Base-by-base conservation (phyloP, 2,113 vertebrate species). In the Ranitomeya imitator region DNA sequence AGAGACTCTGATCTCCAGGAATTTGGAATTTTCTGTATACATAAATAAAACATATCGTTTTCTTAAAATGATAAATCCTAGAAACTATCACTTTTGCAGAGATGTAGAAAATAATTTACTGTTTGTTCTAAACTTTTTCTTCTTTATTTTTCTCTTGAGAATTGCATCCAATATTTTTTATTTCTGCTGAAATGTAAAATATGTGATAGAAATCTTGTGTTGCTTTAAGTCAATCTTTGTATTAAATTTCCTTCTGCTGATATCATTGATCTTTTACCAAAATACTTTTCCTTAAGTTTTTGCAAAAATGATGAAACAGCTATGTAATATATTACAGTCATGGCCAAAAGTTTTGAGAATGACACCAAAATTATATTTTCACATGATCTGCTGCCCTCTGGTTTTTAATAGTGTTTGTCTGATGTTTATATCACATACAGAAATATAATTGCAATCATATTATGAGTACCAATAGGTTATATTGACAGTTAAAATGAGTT, bases 41-140 rank as follows among this genome's bases (percentile, higher is more conserved):
- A 76, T 76, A 76, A 76, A 76, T 52, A 10, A 11, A 52, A 76
- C 45, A 52, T 12, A 76, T 8, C 21, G 52, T 52, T 52, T 76
- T 76, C 37, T 52, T 76, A 76, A 76, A 76, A 76, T 76, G 45
- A 76, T 76, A 76, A 52, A 76, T 76, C 45, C 51, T 18, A 76
- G 18, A 7, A 51, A 52, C 73, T 51, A 18, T 19, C 18, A 6
- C 51, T 19, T 76, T 52, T 52, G 37, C 73, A 21, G 21, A 76
- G 7, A 52, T 52, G 37, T 21, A 52, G 26, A 45, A 52, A 18
- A 76, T 52, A 76, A 52, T 52, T 76, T 76, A 51, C 73, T 76
- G 16, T 52, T 37, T 12, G 7, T 76, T 76, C 73, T 76, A 18
- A 52, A 51, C 73, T 76, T 76, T 76, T 52, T 52, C 16, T 16